Conservation (phyloP, 2,888 invertebrate species). For the Papilio protenor region DNA sequence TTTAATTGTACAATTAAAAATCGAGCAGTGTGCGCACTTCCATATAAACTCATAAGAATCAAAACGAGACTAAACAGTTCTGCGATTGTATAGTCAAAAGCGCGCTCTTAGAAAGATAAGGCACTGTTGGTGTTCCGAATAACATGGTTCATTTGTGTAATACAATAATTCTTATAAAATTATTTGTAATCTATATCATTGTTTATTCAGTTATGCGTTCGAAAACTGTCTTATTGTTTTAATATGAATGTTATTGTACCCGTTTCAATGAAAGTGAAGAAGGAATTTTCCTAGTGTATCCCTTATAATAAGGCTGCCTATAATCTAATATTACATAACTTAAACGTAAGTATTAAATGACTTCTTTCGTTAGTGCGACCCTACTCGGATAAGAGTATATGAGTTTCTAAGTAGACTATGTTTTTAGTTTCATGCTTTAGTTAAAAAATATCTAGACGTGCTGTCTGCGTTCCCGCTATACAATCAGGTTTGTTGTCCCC, state of each 20-base stretch:
- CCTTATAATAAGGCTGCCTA: neutral
- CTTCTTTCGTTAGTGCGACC: neutral
- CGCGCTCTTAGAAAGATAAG: neutral
- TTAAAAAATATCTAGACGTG: neutral
- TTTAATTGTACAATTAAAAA: too few relatives aligned
- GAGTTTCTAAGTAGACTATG: too few relatives aligned
- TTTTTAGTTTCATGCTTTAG: too few relatives aligned
- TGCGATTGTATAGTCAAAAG: too few relatives aligned
- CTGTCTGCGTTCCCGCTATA: neutral
- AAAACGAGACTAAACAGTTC: too few relatives aligned
- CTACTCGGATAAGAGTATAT: too few relatives aligned
- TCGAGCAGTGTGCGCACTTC: too few relatives aligned
- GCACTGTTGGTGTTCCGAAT: neutral
- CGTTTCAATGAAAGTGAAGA: neutral
- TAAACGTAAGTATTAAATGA: neutral
- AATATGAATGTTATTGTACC: constrained; percentile 11
- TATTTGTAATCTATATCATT: constrained; percentile 7
- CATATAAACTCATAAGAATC: too few relatives aligned
- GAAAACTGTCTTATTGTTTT: constrained; percentile 4
- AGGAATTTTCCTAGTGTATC: neutral
- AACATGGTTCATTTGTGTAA: neutral
- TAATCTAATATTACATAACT: neutral
- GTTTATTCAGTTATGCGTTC: constrained; percentile 7
- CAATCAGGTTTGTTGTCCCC: constrained; percentile 6
- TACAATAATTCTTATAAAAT: neutral